Percentiles rank a stretch among this genome's conserved stretches.
Conservation (phyloP, 2,797 vertebrate genomes). For the Phoxinus dragarum region DNA sequence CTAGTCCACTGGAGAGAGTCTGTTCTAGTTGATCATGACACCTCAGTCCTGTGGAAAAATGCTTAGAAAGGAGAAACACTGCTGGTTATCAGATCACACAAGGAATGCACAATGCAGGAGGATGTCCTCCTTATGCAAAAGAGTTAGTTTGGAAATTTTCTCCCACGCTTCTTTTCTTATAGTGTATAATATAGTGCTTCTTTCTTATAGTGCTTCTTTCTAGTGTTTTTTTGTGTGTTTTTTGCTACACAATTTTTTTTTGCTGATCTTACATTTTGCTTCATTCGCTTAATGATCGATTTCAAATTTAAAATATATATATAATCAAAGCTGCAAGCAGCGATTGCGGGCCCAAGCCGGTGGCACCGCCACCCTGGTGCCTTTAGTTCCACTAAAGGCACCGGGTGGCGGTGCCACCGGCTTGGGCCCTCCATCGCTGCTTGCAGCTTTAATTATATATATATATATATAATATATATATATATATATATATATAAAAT, state of each 20-base stretch:
- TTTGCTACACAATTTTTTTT: neutral
- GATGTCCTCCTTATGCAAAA: conserved; percentile 4
- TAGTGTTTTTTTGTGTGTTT: fast-evolving
- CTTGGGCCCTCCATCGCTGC: too few species aligned
- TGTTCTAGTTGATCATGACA: conserved; percentile 50
- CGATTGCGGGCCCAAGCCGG: too few species aligned
- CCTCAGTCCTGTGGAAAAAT: conserved; percentile 41
- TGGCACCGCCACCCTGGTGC: too few species aligned
- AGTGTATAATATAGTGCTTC: too few species aligned
- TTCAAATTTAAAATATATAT: neutral
- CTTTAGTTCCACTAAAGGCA: too few species aligned
- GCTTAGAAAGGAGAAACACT: conserved; percentile 40
- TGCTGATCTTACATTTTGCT: neutral
- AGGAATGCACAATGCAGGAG: conserved; percentile 23
- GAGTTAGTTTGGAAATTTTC: neutral
- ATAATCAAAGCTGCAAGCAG: too few species aligned
- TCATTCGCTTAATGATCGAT: neutral
- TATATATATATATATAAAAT: too few species aligned
- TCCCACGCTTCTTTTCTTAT: neutral
- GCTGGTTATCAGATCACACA: conserved; percentile 29
- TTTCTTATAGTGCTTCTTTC: too few species aligned
- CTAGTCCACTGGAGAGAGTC: conserved; percentile 38
- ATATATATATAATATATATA: too few species aligned
- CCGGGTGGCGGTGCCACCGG: too few species aligned
- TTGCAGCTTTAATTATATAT: too few species aligned